Percentiles rank a stretch among this genome's conserved stretches.
Evolutionary conservation across 2,797 vertebrate genomes (phyloP).

Genomic region (Buceros bicornis): DNA sequence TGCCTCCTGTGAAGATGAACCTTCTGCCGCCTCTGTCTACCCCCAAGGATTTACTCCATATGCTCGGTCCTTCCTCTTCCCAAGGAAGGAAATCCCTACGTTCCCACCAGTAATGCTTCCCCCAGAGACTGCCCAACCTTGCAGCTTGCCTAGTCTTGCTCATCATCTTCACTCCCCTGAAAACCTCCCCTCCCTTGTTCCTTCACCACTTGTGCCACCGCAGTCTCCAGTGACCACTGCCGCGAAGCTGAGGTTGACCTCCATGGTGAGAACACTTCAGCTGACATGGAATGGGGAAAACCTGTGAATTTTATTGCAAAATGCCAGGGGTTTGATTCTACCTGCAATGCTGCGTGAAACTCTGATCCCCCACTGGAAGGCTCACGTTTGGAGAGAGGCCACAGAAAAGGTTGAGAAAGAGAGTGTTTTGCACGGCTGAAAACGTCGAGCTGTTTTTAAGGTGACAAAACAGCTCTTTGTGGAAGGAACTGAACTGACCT

Average conservation of each 20-base stretch:
- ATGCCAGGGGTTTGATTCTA: not conserved
- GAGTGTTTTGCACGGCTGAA: not conserved
- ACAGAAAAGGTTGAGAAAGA: not conserved
- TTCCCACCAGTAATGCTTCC: not conserved
- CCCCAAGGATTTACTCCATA: not conserved
- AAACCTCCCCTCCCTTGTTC: not conserved
- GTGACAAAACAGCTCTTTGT: not conserved
- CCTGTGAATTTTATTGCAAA: not conserved
- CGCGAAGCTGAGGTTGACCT: not conserved
- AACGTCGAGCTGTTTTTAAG: not conserved
- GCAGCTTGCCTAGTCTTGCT: not conserved
- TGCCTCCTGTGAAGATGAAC: not conserved
- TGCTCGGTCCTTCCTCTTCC: not conserved
- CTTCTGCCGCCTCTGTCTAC: not conserved
- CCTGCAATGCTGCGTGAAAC: not conserved
- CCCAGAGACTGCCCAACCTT: not conserved
- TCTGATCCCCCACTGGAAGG: not conserved
- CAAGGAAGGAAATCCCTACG: not conserved
- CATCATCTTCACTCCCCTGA: not conserved
- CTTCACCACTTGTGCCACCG: rapidly evolving
- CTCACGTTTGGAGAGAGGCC: not conserved
- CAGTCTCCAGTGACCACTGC: not conserved
- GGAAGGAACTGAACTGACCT: not conserved
- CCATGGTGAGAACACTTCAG: not conserved
- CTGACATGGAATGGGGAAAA: not conserved